A percentile compares a stretch with the other conserved stretches of the same genome.
Evolutionary conservation across 2,113 vertebrate species (phyloP).

Genomic region (Fregata magnificens): DNA sequence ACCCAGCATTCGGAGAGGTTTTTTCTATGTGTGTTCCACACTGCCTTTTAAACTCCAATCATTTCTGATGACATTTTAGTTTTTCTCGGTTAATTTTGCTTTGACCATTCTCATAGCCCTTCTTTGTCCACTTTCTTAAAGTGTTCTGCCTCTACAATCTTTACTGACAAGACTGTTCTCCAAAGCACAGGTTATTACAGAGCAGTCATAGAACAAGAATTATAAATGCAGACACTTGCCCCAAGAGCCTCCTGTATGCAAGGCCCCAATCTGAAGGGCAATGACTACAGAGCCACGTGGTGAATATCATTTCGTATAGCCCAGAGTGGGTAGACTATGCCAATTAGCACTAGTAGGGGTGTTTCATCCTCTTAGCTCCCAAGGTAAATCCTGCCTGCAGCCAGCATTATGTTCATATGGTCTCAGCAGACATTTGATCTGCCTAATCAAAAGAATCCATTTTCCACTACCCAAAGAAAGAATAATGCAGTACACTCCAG

Average conservation of each 20-base stretch:
- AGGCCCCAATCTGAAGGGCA: background rate
- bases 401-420: background rate
- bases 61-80: background rate
- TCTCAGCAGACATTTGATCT: constrained; percentile 32
- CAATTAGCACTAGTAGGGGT: background rate
- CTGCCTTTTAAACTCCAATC: background rate
- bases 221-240: background rate
- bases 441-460: constrained; percentile 29
- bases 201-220: background rate
- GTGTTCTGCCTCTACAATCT: background rate
- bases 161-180: background rate
- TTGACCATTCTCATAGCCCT: background rate
- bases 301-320: background rate
- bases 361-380: background rate
- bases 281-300: background rate
- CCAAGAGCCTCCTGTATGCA: background rate
- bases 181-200: background rate
- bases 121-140: background rate
- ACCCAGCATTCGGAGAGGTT: background rate
- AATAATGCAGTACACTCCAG: background rate
- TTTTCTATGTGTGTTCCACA: background rate
- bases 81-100: background rate
- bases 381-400: constrained; percentile 31
- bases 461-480: constrained; percentile 1
- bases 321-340: background rate